Base-by-base conservation (phyloP, 2,797 vertebrate species). In the Champsocephalus gunnari region DNA sequence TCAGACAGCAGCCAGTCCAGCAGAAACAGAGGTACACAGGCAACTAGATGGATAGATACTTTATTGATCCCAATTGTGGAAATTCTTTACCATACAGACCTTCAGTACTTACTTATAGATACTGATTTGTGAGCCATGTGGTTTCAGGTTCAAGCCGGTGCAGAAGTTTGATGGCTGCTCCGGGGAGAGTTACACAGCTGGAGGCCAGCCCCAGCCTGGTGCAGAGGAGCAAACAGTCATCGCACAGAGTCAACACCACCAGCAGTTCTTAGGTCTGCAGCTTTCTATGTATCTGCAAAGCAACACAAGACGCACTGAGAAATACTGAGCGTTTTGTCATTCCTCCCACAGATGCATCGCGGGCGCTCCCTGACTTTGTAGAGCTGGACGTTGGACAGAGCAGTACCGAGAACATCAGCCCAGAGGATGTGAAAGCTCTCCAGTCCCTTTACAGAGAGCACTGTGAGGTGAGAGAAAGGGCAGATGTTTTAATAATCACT, bases 191-290 rank as follows among this genome's bases (percentile, higher is more conserved):
- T 92, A 95, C 24, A 87, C 95, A 41, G 94, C 94, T 47, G 94
- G 94, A 51, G 93, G 90, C 73, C 95, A 96, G 47, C 95, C 96
- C 81, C 75, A 94, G 0, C 94, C 93, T 56, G 92, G 85, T 43
- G 92, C 96, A 0, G 96, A 96, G 0, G 98, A 99, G 89, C 98
- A 99, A 82, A 96, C 96, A 0, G 94, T 97, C 69, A 97, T 97
- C 1, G 95, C 97, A 14, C 98, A 99, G 89, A 98, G 96, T 88
- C 98, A 99, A 72, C 98, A 99, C 73, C 98, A 99, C 88, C 98
- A 98, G 93, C 98, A 99, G 84, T 99, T 96, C 90, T 95, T 99
- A 73, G 97, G 98, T 99, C 88, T 94, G 89, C 17, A 1, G 7
- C 16, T 45, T 73, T 67, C 47, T 62, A 3, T 69, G 67, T 21